Evolutionary conservation across 2,888 invertebrate species (phyloP).

Genomic region (Eugnorisma glareosa): DNA sequence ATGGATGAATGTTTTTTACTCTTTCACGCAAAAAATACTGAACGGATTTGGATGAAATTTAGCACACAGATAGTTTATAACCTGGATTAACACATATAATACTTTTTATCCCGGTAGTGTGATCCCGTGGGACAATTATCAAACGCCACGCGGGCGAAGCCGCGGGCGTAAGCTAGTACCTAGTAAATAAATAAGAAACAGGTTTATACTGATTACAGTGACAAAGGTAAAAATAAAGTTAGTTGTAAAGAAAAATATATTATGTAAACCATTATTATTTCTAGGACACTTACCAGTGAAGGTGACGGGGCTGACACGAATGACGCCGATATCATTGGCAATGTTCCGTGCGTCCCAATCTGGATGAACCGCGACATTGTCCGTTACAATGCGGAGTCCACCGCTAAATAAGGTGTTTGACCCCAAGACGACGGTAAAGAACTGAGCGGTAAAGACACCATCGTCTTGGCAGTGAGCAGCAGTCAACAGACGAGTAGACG

Average conservation of each 20-base stretch:
- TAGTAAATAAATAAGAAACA: not conserved
- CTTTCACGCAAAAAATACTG: too few relatives aligned
- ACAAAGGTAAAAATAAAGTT: not conserved
- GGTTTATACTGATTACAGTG: not conserved
- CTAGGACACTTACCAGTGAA: constrained; percentile 36
- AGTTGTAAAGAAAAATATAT: too few relatives aligned
- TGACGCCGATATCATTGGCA: constrained; percentile 48
- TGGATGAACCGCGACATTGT: constrained; percentile 44
- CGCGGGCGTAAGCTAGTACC: too few relatives aligned
- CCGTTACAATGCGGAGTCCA: constrained; percentile 48
- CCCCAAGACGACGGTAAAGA: constrained; percentile 70
- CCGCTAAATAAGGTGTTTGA: constrained; percentile 62
- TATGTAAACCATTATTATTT: not conserved
- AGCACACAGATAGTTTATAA: too few relatives aligned
- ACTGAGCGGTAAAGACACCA: constrained; percentile 62
- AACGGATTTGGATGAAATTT: too few relatives aligned
- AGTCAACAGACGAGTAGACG: constrained; percentile 66
- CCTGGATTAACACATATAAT: too few relatives aligned
- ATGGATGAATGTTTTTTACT: too few relatives aligned
- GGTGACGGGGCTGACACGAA: constrained; percentile 22
- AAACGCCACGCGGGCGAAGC: too few relatives aligned
- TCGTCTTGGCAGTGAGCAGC: constrained; percentile 73
- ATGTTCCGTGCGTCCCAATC: constrained; percentile 30
- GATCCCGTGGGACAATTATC: too few relatives aligned
- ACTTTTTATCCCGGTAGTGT: too few relatives aligned